Evolutionary conservation across 2,797 vertebrate species (phyloP).

Genomic region (Coregonus ussuriensis): DNA sequence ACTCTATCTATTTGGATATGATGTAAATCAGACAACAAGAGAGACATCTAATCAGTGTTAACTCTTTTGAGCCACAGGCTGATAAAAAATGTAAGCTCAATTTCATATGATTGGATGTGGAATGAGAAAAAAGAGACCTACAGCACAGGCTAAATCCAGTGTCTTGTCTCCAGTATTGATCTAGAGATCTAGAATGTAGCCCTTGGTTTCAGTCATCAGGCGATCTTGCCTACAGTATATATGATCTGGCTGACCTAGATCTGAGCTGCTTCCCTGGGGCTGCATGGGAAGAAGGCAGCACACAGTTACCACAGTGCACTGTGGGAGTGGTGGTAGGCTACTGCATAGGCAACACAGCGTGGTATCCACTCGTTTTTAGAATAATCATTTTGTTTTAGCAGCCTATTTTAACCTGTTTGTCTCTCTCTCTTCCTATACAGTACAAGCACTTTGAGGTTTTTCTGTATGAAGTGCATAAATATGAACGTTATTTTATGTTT

Average conservation of each 20-base stretch:
- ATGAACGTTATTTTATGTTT: too few relatives aligned
- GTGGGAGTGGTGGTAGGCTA: constrained; percentile 32
- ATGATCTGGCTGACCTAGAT: constrained; percentile 65
- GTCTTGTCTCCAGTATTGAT: constrained; percentile 13
- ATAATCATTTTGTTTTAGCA: neutral
- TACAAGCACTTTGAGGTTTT: neutral
- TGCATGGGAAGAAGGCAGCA: too few relatives aligned
- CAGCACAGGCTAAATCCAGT: too few relatives aligned
- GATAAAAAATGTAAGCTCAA: neutral
- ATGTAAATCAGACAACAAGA: too few relatives aligned
- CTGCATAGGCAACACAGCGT: too few relatives aligned
- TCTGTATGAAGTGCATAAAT: too few relatives aligned
- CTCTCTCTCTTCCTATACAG: neutral
- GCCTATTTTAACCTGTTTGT: neutral
- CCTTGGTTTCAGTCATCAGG: constrained; percentile 41
- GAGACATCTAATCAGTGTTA: neutral
- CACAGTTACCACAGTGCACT: constrained; percentile 42
- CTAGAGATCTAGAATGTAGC: constrained; percentile 7
- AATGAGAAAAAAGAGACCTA: too few relatives aligned
- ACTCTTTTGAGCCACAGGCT: neutral
- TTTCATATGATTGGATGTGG: neutral
- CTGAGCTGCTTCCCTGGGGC: too few relatives aligned
- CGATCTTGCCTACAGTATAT: constrained; percentile 29
- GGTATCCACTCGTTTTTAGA: neutral
- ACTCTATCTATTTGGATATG: neutral